Evolutionary conservation across 2,888 invertebrate genomes (phyloP).

Genomic region (Stenichneumon culpator): DNA sequence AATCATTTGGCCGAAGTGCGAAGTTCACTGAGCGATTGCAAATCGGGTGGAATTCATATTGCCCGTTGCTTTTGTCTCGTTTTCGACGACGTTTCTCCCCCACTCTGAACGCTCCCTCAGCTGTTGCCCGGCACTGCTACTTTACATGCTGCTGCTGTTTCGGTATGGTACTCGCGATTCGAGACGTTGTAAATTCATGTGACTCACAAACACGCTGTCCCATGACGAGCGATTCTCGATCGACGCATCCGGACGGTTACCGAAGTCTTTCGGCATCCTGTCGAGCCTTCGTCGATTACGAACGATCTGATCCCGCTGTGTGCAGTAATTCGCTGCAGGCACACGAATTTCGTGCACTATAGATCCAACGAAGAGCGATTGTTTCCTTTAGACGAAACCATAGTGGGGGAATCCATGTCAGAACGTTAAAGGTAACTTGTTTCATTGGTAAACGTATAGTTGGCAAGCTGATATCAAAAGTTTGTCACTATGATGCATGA

Average conservation of each 20-base stretch:
- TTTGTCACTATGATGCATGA: no score
- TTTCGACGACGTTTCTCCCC: background rate
- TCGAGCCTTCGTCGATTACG: slow-evolving; percentile 64
- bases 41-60: slow-evolving; percentile 31
- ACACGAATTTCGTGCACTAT: background rate
- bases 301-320: slow-evolving; percentile 40
- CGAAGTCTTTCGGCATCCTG: slow-evolving; percentile 62
- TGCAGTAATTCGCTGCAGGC: slow-evolving; percentile 23
- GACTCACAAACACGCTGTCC: slow-evolving; percentile 47
- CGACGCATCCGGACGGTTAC: slow-evolving; percentile 49
- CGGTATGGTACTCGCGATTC: slow-evolving; percentile 2
- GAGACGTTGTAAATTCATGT: slow-evolving; percentile 52
- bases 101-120: background rate
- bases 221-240: slow-evolving; percentile 43
- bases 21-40: slow-evolving; percentile 54
- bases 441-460: no score
- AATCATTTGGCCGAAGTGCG: slow-evolving; percentile 51
- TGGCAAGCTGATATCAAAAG: no score
- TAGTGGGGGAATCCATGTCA: no score
- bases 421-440: no score
- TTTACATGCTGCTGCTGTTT: background rate
- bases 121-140: background rate
- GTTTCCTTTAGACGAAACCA: no score
- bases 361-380: no score
- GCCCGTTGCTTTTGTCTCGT: background rate